Evolutionary conservation across 2,797 vertebrate species (phyloP).

Genomic region (Alosa sapidissima): DNA sequence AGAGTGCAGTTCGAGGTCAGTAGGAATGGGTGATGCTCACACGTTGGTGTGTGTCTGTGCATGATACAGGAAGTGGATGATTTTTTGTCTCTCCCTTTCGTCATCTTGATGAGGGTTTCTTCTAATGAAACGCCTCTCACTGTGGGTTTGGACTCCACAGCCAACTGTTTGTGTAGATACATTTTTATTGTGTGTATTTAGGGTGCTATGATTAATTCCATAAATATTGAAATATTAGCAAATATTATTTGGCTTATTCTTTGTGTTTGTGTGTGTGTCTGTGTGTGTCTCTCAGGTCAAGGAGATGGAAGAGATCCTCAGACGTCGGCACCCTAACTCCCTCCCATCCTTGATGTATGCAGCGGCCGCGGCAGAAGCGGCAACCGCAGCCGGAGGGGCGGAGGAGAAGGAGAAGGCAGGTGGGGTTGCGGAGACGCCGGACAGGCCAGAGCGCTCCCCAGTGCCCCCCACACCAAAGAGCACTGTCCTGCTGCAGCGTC

Average conservation of each 20-base stretch:
- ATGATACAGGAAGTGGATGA: not conserved
- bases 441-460: not conserved
- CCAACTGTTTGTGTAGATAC: not conserved
- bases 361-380: conserved; percentile 71
- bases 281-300: conserved; percentile 66
- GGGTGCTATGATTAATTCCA: too few relatives aligned
- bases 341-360: conserved; percentile 89
- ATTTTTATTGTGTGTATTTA: not conserved
- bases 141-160: not conserved
- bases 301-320: conserved; percentile 78
- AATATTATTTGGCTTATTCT: too few relatives aligned
- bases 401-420: conserved; percentile 2
- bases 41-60: not conserved
- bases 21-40: not conserved
- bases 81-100: too few relatives aligned
- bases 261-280: not conserved
- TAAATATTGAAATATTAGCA: too few relatives aligned
- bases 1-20: not conserved
- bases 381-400: not conserved
- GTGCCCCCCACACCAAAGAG: conserved; percentile 57
- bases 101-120: too few relatives aligned
- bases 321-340: conserved; percentile 86
- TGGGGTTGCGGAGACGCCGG: not conserved
- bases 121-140: too few relatives aligned
- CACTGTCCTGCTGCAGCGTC: conserved; percentile 81